Conservation (phyloP, 1,140 invertebrate genomes). For the Scaptomyza montana region DNA sequence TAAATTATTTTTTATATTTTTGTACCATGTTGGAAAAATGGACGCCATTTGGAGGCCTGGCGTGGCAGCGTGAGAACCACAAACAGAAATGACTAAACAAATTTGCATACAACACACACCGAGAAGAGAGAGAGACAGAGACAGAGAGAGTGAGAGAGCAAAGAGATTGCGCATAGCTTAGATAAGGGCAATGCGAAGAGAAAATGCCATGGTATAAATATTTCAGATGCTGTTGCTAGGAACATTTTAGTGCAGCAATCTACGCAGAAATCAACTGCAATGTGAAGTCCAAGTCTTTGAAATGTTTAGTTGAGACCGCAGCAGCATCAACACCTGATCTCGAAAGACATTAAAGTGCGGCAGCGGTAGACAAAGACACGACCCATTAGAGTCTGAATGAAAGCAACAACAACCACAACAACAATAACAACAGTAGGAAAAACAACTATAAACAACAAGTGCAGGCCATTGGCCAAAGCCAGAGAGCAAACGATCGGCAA, state of each 20-base stretch:
- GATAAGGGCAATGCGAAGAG: constrained; percentile 74
- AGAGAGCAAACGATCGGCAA: constrained; percentile 37
- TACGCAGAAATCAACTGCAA: constrained; percentile 68
- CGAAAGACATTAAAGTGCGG: constrained; percentile 64
- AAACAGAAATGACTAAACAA: constrained; percentile 81
- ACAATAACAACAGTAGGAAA: constrained; percentile 30
- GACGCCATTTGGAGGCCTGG: constrained; percentile 37
- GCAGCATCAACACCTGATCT: constrained; percentile 75
- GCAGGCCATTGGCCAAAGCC: constrained; percentile 54
- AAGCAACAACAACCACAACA: constrained; percentile 36
- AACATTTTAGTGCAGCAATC: constrained; percentile 77
- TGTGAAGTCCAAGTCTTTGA: constrained; percentile 42
- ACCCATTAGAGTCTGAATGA: constrained; percentile 50
- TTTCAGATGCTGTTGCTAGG: constrained; percentile 69
- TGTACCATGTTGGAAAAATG: constrained; percentile 34
- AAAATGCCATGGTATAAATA: constrained; percentile 70
- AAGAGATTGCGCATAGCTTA: constrained; percentile 61
- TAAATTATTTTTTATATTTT: constrained; percentile 9
- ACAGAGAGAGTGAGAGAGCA: not conserved
- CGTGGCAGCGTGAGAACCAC: constrained; percentile 77
- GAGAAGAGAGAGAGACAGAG: constrained; percentile 1
- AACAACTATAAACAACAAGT: constrained; percentile 51
- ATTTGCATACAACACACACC: constrained; percentile 60
- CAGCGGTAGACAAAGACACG: constrained; percentile 42
- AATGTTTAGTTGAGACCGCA: constrained; percentile 19